These are phyloP conservation scores for Naso thynnoides DNA, from an alignment of 2,797 vertebrate genomes.

Conservation along the genomic window DNA sequence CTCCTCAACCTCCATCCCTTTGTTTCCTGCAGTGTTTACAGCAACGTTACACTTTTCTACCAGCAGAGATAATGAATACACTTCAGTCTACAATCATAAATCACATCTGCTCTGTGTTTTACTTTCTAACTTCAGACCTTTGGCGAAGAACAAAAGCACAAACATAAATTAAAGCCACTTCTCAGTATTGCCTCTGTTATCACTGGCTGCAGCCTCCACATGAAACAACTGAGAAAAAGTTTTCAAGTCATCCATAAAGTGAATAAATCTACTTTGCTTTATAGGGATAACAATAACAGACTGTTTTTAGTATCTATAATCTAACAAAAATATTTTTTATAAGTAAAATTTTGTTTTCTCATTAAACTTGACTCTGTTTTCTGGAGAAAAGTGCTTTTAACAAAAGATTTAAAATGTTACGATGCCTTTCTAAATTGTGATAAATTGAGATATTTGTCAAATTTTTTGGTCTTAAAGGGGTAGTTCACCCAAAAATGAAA, in stretches of 20 bases:
- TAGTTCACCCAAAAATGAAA: no score
- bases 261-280: slow-evolving; percentile 1
- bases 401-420: slow-evolving; percentile 15
- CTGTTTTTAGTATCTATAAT: background rate
- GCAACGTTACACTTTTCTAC: slow-evolving; percentile 26
- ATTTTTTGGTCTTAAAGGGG: background rate
- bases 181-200: slow-evolving; percentile 53
- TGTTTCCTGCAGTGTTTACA: slow-evolving; percentile 45
- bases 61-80: slow-evolving; percentile 30
- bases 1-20: slow-evolving; percentile 44
- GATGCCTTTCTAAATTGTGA: background rate
- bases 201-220: slow-evolving; percentile 45
- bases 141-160: slow-evolving; percentile 52
- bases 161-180: slow-evolving; percentile 39
- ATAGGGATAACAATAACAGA: background rate
- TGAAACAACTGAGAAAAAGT: slow-evolving; percentile 44
- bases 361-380: background rate
- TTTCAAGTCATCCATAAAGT: background rate
- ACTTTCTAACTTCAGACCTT: slow-evolving; percentile 42
- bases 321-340: background rate
- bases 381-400: background rate
- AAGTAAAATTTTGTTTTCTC: background rate
- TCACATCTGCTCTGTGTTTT: slow-evolving; percentile 22
- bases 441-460: slow-evolving; percentile 8
- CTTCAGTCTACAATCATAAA: slow-evolving; percentile 16